phyloP scores from a whole-genome alignment of 2,113 vertebrate genomes.

The Phrynocephalus versicolor region DNA sequence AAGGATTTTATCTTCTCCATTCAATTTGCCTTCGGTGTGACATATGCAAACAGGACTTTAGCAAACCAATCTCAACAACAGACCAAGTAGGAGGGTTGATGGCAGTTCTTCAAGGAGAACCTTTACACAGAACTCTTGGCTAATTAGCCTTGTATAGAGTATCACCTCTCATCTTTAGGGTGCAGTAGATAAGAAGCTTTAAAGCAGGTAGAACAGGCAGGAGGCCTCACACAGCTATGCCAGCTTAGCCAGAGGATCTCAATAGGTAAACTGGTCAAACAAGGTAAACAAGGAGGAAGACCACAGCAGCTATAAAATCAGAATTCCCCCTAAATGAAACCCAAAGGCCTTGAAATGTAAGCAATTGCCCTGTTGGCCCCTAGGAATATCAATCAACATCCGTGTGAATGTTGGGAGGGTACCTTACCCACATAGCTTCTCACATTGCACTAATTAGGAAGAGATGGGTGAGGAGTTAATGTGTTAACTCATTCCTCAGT shows the following conservation, averaged over 20 bases:
- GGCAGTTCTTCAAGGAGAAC: no score
- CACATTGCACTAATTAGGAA: slow-evolving; percentile 4
- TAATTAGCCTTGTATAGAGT: no score
- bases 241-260: neutral
- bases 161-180: neutral
- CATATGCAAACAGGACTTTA: no score
- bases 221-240: neutral
- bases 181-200: neutral
- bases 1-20: no score
- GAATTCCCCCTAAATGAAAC: neutral
- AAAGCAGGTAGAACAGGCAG: neutral
- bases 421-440: neutral
- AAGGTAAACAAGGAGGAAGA: neutral
- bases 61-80: no score
- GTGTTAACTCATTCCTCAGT: neutral
- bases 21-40: no score
- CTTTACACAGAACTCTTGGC: no score
- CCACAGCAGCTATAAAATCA: neutral
- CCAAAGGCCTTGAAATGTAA: neutral
- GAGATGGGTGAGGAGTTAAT: neutral
- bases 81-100: no score
- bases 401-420: neutral
- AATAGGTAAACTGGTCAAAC: neutral
- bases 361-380: neutral
- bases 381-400: neutral